phyloP scores from a whole-genome alignment of 2,888 invertebrate genomes.

The Agonopterix alstromeriana region DNA sequence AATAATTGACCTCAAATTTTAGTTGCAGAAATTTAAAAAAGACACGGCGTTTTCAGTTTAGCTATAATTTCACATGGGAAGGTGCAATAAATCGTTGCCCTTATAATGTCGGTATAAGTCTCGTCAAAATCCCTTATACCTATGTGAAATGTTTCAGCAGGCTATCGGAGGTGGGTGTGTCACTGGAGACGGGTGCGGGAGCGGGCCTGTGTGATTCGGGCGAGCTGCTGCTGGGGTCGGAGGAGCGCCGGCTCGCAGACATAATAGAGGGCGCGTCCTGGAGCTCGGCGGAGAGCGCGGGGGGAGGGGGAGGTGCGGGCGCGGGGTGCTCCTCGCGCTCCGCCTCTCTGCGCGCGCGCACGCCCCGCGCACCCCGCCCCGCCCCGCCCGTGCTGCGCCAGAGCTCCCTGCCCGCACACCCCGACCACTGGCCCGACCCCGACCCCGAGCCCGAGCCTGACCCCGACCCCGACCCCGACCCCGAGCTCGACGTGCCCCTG shows the following conservation, averaged over 20 bases:
- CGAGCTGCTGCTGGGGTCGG: conserved; percentile 51
- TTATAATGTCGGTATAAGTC: no score
- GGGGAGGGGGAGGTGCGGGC: conserved; percentile 17
- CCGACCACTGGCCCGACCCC: conserved; percentile 77
- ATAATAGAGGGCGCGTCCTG: conserved; percentile 73
- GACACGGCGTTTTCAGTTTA: no score
- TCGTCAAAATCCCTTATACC: no score
- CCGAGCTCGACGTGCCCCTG: neutral
- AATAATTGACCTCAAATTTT: no score
- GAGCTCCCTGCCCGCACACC: conserved; percentile 85
- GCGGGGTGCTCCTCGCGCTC: conserved; percentile 14
- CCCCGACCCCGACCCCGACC: conserved; percentile 1
- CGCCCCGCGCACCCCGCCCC: conserved; percentile 40
- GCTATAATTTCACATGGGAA: no score
- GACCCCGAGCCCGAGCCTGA: conserved; percentile 27
- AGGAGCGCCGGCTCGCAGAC: conserved; percentile 50
- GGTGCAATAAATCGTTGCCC: no score
- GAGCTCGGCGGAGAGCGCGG: conserved; percentile 81
- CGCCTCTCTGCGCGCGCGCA: conserved; percentile 27
- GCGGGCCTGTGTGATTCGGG: conserved; percentile 55
- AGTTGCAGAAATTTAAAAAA: no score
- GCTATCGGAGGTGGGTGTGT: neutral
- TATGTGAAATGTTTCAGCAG: neutral
- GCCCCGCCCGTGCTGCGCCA: conserved; percentile 73
- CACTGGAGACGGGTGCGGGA: conserved; percentile 6